phyloP scores from a whole-genome alignment of 2,888 invertebrate genomes.

The Cynaeus angustus region DNA sequence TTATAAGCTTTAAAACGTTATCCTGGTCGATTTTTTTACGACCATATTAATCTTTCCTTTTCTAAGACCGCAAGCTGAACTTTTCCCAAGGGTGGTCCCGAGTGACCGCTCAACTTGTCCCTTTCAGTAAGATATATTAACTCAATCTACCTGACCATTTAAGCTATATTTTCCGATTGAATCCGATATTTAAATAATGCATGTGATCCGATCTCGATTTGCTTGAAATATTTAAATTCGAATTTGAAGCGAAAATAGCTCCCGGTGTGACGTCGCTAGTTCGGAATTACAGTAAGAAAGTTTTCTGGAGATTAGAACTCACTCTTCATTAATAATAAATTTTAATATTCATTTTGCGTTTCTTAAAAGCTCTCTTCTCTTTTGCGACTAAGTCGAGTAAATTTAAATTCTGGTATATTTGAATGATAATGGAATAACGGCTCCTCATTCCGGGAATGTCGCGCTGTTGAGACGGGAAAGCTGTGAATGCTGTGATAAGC shows the following conservation, averaged over 20 bases:
- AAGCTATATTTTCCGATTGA: constrained; percentile 50
- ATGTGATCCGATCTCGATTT: constrained; percentile 22
- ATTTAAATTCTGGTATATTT: constrained; percentile 65
- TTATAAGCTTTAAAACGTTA: constrained; percentile 41
- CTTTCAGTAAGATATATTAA: constrained; percentile 56
- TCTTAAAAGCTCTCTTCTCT: constrained; percentile 51
- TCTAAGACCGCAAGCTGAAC: constrained; percentile 53
- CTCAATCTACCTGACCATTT: constrained; percentile 56
- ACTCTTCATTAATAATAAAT: constrained; percentile 61
- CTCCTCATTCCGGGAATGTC: constrained; percentile 62
- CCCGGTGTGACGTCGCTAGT: constrained; percentile 35
- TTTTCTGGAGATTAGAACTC: constrained; percentile 48
- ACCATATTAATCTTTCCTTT: constrained; percentile 49
- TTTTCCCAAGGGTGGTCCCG: constrained; percentile 57
- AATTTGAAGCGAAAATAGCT: constrained; percentile 35
- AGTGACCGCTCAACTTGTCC: constrained; percentile 58
- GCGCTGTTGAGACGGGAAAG: constrained; percentile 60
- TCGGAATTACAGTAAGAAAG: constrained; percentile 43
- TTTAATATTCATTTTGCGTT: constrained; percentile 60
- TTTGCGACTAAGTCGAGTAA: constrained; percentile 53
- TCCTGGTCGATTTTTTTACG: constrained; percentile 45
- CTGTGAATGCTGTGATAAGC: constrained; percentile 65
- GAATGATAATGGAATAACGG: constrained; percentile 66
- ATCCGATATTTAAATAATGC: constrained; percentile 49
- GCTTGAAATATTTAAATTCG: constrained; percentile 37